Conservation (phyloP, 1,140 invertebrate species). For the Drosophila mojavensis region DNA sequence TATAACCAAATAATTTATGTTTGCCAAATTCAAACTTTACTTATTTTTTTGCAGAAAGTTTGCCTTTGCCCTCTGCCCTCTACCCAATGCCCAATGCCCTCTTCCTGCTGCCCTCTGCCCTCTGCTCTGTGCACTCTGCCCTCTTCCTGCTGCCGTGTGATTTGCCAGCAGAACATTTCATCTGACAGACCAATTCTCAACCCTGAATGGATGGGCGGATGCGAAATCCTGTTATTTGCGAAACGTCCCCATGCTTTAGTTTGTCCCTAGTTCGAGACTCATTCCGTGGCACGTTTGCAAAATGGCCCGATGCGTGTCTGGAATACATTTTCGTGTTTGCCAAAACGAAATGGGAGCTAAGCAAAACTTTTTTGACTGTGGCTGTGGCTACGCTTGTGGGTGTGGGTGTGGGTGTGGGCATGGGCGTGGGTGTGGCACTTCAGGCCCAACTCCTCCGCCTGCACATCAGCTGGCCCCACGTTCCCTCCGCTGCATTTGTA, state of each 20-base stretch:
- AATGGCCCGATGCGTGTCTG: conserved; percentile 79
- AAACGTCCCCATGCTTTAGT: not conserved
- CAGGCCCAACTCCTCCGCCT: not conserved
- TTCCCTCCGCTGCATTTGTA: conserved; percentile 62
- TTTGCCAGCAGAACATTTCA: conserved; percentile 54
- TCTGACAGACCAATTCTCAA: conserved; percentile 17
- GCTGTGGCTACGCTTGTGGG: not conserved
- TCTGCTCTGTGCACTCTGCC: not conserved
- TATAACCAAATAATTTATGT: conserved; percentile 66
- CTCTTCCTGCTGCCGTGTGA: conserved; percentile 21
- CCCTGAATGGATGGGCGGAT: conserved; percentile 64
- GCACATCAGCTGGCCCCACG: not conserved
- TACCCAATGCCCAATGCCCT: too few relatives aligned
- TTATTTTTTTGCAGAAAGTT: conserved; percentile 60
- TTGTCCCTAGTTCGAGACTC: conserved; percentile 46
- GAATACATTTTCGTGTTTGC: conserved; percentile 81
- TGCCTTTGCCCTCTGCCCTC: conserved; percentile 27
- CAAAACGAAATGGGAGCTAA: conserved; percentile 58
- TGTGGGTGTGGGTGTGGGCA: not conserved
- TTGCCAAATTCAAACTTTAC: conserved; percentile 78
- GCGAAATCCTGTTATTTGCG: conserved; percentile 59
- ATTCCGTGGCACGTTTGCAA: conserved; percentile 82
- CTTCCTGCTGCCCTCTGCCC: not conserved
- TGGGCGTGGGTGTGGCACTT: conserved; percentile 4
- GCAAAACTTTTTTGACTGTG: conserved; percentile 29